Conservation (phyloP, 2,797 vertebrate genomes). For the Lagodon rhomboides region DNA sequence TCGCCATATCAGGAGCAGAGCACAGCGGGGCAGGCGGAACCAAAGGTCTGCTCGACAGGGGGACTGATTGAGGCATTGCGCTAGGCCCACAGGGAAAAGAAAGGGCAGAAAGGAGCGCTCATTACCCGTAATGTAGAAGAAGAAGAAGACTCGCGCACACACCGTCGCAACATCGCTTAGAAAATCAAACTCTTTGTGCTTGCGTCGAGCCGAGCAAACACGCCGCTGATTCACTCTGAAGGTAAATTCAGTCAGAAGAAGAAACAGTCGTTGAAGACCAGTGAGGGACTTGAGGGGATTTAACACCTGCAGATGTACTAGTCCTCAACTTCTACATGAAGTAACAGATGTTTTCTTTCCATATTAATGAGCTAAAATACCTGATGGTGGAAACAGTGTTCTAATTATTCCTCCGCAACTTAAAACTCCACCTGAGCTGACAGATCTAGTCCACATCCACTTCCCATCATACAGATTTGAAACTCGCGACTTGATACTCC, state of each 20-base stretch:
- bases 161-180: constrained; percentile 13
- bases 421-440: constrained; percentile 5
- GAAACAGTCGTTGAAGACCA: neutral
- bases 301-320: constrained; percentile 2
- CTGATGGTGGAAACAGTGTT: neutral
- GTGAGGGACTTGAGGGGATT: neutral
- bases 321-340: neutral
- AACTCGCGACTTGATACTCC: neutral
- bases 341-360: constrained; percentile 3
- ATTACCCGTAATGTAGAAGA: constrained; percentile 66
- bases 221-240: constrained; percentile 27
- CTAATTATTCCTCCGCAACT: neutral
- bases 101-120: constrained; percentile 62
- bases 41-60: constrained; percentile 62
- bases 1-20: constrained; percentile 50
- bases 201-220: constrained; percentile 16
- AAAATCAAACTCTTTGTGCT: constrained; percentile 35
- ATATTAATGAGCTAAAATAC: constrained; percentile 13
- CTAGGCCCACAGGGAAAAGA: constrained; percentile 48
- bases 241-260: neutral
- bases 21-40: constrained; percentile 58
- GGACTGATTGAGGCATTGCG: constrained; percentile 63
- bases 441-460: constrained; percentile 12
- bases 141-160: constrained; percentile 36
- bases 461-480: constrained; percentile 8